Percentiles rank a stretch among this genome's conserved stretches.
These are phyloP conservation scores for Pentalonia nigronervosa DNA, from an alignment of 1,140 invertebrate species.

Conservation along the genomic window DNA sequence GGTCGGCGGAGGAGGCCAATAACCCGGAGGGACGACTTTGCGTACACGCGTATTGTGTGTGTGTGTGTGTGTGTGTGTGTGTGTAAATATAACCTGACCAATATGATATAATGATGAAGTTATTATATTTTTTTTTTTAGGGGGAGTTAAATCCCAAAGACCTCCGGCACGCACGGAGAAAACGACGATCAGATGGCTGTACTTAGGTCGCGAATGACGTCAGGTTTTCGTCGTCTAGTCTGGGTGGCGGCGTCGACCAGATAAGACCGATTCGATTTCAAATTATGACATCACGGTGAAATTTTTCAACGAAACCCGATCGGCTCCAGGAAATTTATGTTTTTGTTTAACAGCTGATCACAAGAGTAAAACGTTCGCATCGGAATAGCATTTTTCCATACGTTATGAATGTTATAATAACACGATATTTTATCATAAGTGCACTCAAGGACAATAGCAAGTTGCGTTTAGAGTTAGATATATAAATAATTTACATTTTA, in stretches of 20 bases:
- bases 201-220: neutral
- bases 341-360: neutral
- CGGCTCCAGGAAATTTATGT: rapidly evolving
- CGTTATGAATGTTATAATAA: neutral
- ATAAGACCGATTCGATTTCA: neutral
- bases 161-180: neutral
- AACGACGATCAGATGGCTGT: neutral
- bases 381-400: neutral
- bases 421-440: neutral
- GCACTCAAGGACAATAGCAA: neutral
- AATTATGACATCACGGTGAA: neutral
- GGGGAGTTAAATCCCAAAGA: neutral
- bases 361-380: neutral
- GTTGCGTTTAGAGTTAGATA: neutral
- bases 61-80: neutral
- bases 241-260: no score
- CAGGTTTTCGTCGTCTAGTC: neutral
- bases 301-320: neutral
- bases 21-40: neutral
- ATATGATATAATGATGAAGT: neutral
- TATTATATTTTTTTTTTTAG: no score
- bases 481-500: neutral
- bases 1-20: conserved; percentile 9
- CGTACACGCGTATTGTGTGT: neutral
- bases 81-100: neutral